Evolutionary conservation across 1,140 invertebrate genomes (phyloP).

Genomic region (Heliconius hewitsoni): DNA sequence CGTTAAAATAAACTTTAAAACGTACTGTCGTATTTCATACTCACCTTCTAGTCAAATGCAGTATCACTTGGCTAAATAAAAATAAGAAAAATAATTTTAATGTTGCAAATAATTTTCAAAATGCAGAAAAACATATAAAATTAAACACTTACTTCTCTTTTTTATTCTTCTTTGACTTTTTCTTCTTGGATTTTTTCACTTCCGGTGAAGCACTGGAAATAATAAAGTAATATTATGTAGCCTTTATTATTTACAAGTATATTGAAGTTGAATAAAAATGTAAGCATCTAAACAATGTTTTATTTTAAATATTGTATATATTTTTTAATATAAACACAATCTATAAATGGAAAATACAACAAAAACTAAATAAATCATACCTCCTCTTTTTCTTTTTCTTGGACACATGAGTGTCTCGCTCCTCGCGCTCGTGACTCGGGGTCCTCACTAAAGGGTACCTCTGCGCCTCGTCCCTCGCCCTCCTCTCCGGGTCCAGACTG

Average conservation of each 20-base stretch:
- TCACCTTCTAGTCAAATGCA: constrained; percentile 71
- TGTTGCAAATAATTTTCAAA: constrained; percentile 28
- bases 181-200: constrained; percentile 85
- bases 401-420: constrained; percentile 57
- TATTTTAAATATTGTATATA: too few relatives aligned
- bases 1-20: constrained; percentile 28
- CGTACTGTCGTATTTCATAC: constrained; percentile 44
- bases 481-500: constrained; percentile 94
- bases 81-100: constrained; percentile 48
- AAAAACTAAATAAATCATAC: constrained; percentile 38
- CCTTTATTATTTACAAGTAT: too few relatives aligned
- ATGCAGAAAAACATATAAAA: neutral
- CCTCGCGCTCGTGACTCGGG: constrained; percentile 78
- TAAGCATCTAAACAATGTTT: neutral
- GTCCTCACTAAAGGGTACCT: constrained; percentile 85
- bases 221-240: neutral
- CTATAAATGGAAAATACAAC: too few relatives aligned
- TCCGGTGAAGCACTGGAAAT: constrained; percentile 83
- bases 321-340: too few relatives aligned
- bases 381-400: constrained; percentile 82
- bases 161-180: constrained; percentile 86
- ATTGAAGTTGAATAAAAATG: neutral
- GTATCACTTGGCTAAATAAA: constrained; percentile 67
- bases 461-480: constrained; percentile 81
- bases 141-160: constrained; percentile 84